Base-by-base conservation (phyloP, 2,113 vertebrate genomes). In the Rhinichthys klamathensis region DNA sequence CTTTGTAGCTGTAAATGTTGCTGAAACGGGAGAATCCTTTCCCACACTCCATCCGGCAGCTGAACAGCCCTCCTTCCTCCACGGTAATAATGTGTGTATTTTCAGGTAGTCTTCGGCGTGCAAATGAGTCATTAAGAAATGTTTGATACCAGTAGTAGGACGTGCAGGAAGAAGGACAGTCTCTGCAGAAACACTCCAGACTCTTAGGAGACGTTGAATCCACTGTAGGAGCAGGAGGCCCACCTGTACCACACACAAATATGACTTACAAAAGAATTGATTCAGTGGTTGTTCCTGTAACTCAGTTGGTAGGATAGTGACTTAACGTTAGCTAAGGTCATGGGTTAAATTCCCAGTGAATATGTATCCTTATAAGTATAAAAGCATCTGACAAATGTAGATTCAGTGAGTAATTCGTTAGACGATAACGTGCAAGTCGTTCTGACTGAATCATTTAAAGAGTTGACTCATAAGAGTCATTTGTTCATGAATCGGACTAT, bases 31-130 rank as follows among this genome's bases (percentile, higher is more conserved):
- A 84, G n/a, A 69, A 16, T 8, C 83, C 83, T 2, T 56, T 8
- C 8, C 0, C 9, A 1, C 46, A 56, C 0, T 4, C 0, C 1
- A 0, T 9, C 16, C 56, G 30, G 46, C 83, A 84, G 61, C 12
- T 56, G 74, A 56, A 84, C 27, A 0, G 1, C 25, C 74, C 74
- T 2, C 1, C 3, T 5, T 61, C 0, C 0, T 10, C 0, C 0
- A 6, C 0, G 0, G 1, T 3, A 23, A 84, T 7, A 0, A 0
- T 0, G 0, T 3, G 0, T 4, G 5, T 2, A 0, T 6, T 1
- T 3, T 51, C 25, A 27, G 12, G 0, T 12, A 56, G 61, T 69
- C 0, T 56, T 2, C 0, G 23, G 23, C 13, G 58, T 27, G 1
- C 7, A 0, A 10, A 10, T 11, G 11, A 11, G 2, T 15, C 15